Percentiles rank a stretch among this genome's conserved stretches.
phyloP scores from a whole-genome alignment of 2,113 vertebrate genomes.

The Thryonomys swinderianus region DNA sequence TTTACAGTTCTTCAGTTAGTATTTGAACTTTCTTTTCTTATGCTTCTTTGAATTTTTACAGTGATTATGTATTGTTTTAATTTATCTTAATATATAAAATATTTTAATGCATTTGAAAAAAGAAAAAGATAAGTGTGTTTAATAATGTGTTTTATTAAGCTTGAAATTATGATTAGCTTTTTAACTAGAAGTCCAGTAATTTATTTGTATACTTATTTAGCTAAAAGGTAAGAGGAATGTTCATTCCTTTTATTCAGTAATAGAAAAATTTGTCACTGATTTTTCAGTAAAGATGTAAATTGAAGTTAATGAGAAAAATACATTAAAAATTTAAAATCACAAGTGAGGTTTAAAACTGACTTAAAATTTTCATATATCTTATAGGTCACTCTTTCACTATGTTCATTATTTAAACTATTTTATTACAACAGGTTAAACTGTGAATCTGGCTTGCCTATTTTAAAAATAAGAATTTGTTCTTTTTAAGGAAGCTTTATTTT shows the following conservation, averaged over 20 bases:
- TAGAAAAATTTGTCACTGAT: not conserved
- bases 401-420: not conserved
- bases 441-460: not conserved
- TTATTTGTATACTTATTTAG: not conserved
- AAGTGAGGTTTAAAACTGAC: not conserved
- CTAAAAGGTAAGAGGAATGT: not conserved
- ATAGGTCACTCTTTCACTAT: not conserved
- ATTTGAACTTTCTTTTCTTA: not conserved
- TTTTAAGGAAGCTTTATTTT: not conserved
- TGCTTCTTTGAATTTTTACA: not conserved
- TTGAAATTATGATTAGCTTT: constrained; percentile 26
- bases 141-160: not conserved
- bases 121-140: not conserved
- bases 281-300: not conserved
- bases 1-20: not conserved
- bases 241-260: not conserved
- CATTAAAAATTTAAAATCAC: constrained; percentile 21
- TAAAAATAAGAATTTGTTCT: not conserved
- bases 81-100: not conserved
- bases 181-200: not conserved
- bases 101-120: not conserved
- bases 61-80: not conserved
- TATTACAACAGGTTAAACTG: not conserved
- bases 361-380: not conserved
- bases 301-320: not conserved